Conservation (phyloP, 2,888 invertebrate genomes). For the Lepidonotus clava region DNA sequence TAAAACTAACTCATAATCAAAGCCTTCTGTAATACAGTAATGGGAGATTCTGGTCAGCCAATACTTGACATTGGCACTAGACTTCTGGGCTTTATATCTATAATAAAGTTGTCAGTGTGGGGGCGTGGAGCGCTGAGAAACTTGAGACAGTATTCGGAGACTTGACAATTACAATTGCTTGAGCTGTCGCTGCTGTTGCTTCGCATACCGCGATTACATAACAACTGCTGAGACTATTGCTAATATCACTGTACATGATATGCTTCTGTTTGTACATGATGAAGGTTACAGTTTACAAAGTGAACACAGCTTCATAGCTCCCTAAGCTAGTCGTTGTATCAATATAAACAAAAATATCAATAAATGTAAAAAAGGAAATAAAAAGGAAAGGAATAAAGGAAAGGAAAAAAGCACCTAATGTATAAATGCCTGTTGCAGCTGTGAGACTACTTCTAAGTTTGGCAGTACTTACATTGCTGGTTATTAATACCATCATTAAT, state of each 20-base stretch:
- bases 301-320: conserved; percentile 20
- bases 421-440: neutral
- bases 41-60: too few species aligned
- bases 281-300: neutral
- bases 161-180: too few species aligned
- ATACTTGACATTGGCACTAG: too few species aligned
- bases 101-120: too few species aligned
- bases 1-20: too few species aligned
- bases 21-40: too few species aligned
- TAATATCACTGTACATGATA: conserved; percentile 49
- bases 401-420: neutral
- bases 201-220: neutral
- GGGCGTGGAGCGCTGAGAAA: too few species aligned
- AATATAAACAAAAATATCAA: too few species aligned
- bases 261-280: conserved; percentile 44
- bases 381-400: neutral
- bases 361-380: too few species aligned
- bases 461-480: conserved; percentile 14
- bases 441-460: conserved; percentile 16
- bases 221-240: conserved; percentile 3
- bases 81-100: too few species aligned
- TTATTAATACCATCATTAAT: too few species aligned
- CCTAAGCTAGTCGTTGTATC: conserved; percentile 26
- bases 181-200: neutral
- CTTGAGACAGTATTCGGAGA: too few species aligned